phyloP scores from a whole-genome alignment of 2,888 invertebrate species.

The Erynnis tages region DNA sequence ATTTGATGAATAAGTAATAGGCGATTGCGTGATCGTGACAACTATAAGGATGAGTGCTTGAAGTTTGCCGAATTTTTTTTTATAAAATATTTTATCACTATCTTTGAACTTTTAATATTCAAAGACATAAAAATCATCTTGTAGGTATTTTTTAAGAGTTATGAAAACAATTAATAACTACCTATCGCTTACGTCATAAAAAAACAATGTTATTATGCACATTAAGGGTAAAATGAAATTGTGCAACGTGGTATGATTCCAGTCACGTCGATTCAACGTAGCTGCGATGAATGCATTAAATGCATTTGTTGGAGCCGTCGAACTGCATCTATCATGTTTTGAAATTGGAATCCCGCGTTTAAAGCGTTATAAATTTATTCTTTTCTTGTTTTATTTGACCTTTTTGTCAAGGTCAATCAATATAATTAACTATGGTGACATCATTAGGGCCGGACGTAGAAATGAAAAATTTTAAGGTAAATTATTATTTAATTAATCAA shows the following conservation, averaged over 20 bases:
- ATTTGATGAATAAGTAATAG: conserved; percentile 1
- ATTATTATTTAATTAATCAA: too few relatives aligned
- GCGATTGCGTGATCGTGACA: background rate
- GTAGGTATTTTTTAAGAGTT: too few relatives aligned
- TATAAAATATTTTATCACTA: background rate
- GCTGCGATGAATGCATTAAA: conserved; percentile 17
- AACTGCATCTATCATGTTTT: conserved; percentile 27
- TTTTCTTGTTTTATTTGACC: too few relatives aligned
- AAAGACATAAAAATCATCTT: too few relatives aligned
- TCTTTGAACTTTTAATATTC: background rate
- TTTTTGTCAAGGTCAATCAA: too few relatives aligned
- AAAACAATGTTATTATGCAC: too few relatives aligned
- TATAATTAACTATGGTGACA: too few relatives aligned
- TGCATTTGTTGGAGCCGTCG: conserved; percentile 41
- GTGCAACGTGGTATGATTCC: conserved; percentile 5
- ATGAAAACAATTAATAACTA: too few relatives aligned
- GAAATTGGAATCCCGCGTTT: background rate
- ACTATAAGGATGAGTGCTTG: background rate
- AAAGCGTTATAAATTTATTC: too few relatives aligned
- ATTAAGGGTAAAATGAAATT: conserved; percentile 9
- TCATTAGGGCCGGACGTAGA: too few relatives aligned
- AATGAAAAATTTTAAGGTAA: too few relatives aligned
- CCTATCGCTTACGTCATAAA: too few relatives aligned
- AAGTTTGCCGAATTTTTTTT: background rate
- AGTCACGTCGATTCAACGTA: background rate